Evolutionary conservation across 2,888 invertebrate species (phyloP).

Genomic region (Gasteruption jaculator): DNA sequence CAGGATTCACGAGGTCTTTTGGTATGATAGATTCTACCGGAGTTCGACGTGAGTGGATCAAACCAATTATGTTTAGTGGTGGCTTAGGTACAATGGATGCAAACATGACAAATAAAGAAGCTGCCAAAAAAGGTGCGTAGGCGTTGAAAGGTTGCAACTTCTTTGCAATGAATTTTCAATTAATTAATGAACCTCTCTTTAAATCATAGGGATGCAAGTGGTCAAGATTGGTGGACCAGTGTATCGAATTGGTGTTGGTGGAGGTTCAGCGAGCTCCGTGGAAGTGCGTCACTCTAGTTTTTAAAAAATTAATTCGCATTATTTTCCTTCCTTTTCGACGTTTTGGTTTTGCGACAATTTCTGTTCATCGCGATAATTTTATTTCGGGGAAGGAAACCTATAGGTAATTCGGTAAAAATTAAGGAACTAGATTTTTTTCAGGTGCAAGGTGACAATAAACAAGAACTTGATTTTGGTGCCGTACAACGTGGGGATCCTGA

Average conservation of each 20-base stretch:
- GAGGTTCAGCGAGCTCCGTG: constrained; percentile 96
- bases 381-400: too few relatives aligned
- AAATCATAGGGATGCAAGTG: constrained; percentile 71
- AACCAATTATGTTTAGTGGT: constrained; percentile 98
- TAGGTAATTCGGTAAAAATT: too few relatives aligned
- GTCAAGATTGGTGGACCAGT: constrained; percentile 97
- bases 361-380: too few relatives aligned
- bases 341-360: too few relatives aligned
- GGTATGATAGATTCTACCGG: constrained; percentile 67
- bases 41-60: constrained; percentile 86
- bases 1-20: constrained; percentile 89
- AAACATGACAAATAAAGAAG: constrained; percentile 71
- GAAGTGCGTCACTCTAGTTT: constrained; percentile 52
- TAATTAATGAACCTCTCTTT: neutral
- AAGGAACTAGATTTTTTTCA: constrained; percentile 28
- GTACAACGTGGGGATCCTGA: constrained; percentile 97
- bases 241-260: constrained; percentile 96
- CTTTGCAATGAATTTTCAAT: neutral
- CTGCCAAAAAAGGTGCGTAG: constrained; percentile 65
- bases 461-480: constrained; percentile 90
- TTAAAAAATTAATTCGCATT: constrained; percentile 26
- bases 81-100: constrained; percentile 90
- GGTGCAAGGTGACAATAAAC: constrained; percentile 84
- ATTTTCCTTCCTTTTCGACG: too few relatives aligned
- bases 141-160: neutral